Base-by-base conservation (phyloP, 2,888 invertebrate genomes). In the Mesopsocus fuscifrons region DNA sequence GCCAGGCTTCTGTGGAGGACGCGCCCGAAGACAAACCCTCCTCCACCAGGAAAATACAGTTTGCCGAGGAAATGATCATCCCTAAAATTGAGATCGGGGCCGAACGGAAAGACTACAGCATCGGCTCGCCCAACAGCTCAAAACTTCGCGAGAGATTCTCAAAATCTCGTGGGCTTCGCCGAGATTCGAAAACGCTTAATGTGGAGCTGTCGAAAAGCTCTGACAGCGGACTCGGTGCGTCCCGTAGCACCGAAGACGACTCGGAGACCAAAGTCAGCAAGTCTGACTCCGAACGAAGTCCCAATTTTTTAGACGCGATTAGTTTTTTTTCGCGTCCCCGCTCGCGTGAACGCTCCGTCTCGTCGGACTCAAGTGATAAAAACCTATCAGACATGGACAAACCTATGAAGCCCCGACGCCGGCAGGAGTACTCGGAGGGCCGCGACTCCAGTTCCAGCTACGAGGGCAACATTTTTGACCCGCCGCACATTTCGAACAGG, bases 301-400 rank as follows among this genome's bases (percentile, higher is more conserved):
- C 38, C n/a, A 38, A 38, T 20, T 38, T 38, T 38, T 20, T 38
- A 6, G 38, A 38, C 11, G 21, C 38, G 3, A 20, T 38, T 5
- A 20, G 38, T 17, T 20, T 38, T 13, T 38, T 38, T 38, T 13
- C 38, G 5, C 17, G 38, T 6, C 38, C 38, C 3, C 6, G 38
- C 13, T 38, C 38, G 5, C 3, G 38, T 16, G 38, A 38, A 11
- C 17, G 38, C n/a, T 38, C 38, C 4, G 38, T 38, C 20, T 38
- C 38, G 3, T 38, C 38, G 3, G 38, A 38, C 20, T 38, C 38
- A 3, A 38, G 38, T 20, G 38, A 38, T 20, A 38, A 38, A 11
- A 38, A 38, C 21, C 20, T 38, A 11, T 38, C 38, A 20, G 38
- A 38, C 20, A 38, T 38, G 38, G 38, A 38, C 11, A 38, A 38